Conservation (phyloP, 2,888 invertebrate species). For the Habrosyne pyritoides region DNA sequence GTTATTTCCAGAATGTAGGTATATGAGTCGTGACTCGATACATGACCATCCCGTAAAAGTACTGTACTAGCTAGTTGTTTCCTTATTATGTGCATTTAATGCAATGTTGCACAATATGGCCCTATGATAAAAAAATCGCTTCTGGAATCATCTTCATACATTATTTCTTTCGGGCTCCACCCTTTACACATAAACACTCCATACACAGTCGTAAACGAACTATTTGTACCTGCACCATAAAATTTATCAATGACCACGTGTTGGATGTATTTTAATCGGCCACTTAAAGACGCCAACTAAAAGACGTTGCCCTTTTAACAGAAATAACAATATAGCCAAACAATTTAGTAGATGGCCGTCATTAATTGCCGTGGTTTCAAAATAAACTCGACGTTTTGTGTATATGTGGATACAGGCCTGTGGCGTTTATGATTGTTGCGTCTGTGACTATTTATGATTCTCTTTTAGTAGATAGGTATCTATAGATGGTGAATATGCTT, state of each 20-base stretch:
- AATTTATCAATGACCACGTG: conserved; percentile 5
- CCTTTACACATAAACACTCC: background rate
- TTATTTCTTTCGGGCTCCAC: too few relatives aligned
- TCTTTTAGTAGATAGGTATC: background rate
- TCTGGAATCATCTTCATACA: too few relatives aligned
- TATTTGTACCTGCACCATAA: background rate
- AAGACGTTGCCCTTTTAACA: conserved; percentile 38
- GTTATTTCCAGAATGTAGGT: background rate
- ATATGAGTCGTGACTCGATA: background rate
- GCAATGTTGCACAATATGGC: background rate
- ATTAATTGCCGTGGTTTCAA: conserved; percentile 44
- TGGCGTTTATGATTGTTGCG: conserved; percentile 25
- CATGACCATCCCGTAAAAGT: background rate
- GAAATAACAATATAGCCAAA: conserved; percentile 38
- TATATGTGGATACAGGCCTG: conserved; percentile 21
- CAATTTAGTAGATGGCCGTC: conserved; percentile 44
- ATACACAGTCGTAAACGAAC: background rate
- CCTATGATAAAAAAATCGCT: background rate
- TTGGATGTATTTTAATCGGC: conserved; percentile 5
- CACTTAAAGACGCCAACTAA: conserved; percentile 4
- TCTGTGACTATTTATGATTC: conserved; percentile 33
- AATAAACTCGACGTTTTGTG: conserved; percentile 32
- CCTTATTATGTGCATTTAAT: background rate
- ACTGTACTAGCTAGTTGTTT: background rate
- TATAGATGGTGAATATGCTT: background rate